Base-by-base conservation (phyloP, 1,140 invertebrate genomes). In the Phthorimaea operculella region DNA sequence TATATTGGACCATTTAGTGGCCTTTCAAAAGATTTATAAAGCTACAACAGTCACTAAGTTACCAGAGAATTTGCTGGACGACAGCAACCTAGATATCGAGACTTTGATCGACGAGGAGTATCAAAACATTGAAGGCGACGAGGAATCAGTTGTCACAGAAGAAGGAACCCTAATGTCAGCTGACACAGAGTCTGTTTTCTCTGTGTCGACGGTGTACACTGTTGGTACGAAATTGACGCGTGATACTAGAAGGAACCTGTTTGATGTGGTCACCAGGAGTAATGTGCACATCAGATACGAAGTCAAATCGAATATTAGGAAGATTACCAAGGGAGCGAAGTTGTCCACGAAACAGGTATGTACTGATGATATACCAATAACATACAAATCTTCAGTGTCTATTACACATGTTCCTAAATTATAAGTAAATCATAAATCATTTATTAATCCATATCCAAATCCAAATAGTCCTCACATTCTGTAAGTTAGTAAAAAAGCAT, bases 1-100 rank as follows among this genome's bases (percentile, higher is more conserved):
- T n/a, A 83, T 89, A 18, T 76, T 89, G 7, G 80, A 86, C 28
- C 87, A 87, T 56, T 66, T 88, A 3, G 83, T 81, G 68, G 85
- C 86, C 0, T 83, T 88, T 56, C 76, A 85, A 55, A 85, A 82
- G 62, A 79, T 81, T 33, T 87, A 85, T 57, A 87, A 86, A 70
- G 75, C 67, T 8, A 76, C 68, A 8, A 68, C 53, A 0, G 52
- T 65, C 0, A 55, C 67, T 4, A 72, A 75, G 56, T 65, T 77
- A 6, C 72, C 77, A 4, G 78, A 83, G 49, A 74, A 81, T 21
- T 52, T 55, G 44, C 54, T 81, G 14, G 80, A 85, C 34, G 80
- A 85, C 28, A 83, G 73, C 48, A 67, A 65, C 45, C 55, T 85
- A 0, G 82, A 84, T 54, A 70, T 83, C 0, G 79, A 85, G 51